Base-by-base conservation (phyloP, 2,113 vertebrate species). In the Seriola rivoliana region DNA sequence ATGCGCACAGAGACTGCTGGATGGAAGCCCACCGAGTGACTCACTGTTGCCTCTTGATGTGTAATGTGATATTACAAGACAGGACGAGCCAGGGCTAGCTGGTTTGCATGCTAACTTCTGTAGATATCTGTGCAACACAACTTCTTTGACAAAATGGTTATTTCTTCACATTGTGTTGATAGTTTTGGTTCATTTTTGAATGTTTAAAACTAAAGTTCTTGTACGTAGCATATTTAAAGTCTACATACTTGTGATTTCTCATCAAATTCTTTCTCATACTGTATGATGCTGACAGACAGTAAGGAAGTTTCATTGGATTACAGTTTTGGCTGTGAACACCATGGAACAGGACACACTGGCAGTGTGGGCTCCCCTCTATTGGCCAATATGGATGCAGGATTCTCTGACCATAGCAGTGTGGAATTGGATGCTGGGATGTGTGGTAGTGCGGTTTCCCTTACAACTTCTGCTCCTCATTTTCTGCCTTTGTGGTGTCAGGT, bases 381-480 rank as follows among this genome's bases (percentile, higher is more conserved):
- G n/a, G 36, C 54, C 54, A 34, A 64, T 48, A 70, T 57, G 74
- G n/a, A 77, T 32, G 23, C 38, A 65, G 13, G 52, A 67, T 57
- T 54, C 74, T 68, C 73, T 71, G 73, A 76, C 80, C 67, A 76
- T 32, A 66, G 66, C 57, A 42, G 59, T 63, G 38, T 58, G 50
- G 60, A 42, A 85, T 50, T 79, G 52, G 66, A 85, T 79, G 34
- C 73, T 79, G 60, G 71, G 34, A 86, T 75, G 60, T 73, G 54
- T 78, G 62, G 69, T 50, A 29, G 21, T 67, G 79, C 84, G 75
- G 74, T 87, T 88, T 85, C 34, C n/a, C 75, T 74, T 50, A 66
- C 58, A 78, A 74, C 38, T 69, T 90, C 81, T 92, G 82, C 81
- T 89, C 77, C 62, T 88, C 72, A 83, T 92, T 91, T 91, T 85